Evolutionary conservation across 2,888 invertebrate genomes (phyloP), one percentile per base, ranked within the genome.

Genomic region (Thereva unica): DNA sequence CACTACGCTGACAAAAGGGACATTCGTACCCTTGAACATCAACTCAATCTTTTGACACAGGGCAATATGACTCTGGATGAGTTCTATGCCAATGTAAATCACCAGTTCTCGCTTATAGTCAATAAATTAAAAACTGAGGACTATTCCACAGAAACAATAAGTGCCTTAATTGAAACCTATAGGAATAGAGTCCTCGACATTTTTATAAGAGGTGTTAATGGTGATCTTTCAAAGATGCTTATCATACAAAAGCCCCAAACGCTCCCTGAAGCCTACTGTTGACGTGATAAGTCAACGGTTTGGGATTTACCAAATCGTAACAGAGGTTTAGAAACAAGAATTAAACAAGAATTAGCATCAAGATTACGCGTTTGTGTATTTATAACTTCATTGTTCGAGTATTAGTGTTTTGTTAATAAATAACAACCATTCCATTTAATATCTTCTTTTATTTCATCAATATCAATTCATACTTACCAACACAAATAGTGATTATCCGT

Each of bases 111-210:
- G 1, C 59, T 72, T 7, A 68, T 71, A 23, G 69, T 72, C 5
- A 72, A 71, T 38, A 72, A 73, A 47, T 40, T 73, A 4, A 70
- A 73, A 65, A 69, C 69, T 1, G 71, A 71, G 52, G 64, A 67
- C 40, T 64, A 71, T 61, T 68, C 71, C 1, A 50, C 47, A 6
- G 71, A 72, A 59, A 70, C 69, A 4, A 59, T 69, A 2, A 42
- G 47, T 10, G 71, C 55, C 0, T 50, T 72, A 7, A 69, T 70
- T 23, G 69, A 67, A 44, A 69, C 53, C 6, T 72, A 72, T 37
- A 56, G 71, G 23, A 72, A 71, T 64, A 68, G 70, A 59, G 70
- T 70, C 9, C 49, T 71, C 4, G 70, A 72, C 7, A 69, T 70
- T 23, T 72, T 73, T 35, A 53, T 71, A 12, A 56, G 71, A 35